Evolutionary conservation across 2,888 invertebrate genomes (phyloP), one percentile per base, ranked within the genome.

Genomic region (Metopia argyrocephala): DNA sequence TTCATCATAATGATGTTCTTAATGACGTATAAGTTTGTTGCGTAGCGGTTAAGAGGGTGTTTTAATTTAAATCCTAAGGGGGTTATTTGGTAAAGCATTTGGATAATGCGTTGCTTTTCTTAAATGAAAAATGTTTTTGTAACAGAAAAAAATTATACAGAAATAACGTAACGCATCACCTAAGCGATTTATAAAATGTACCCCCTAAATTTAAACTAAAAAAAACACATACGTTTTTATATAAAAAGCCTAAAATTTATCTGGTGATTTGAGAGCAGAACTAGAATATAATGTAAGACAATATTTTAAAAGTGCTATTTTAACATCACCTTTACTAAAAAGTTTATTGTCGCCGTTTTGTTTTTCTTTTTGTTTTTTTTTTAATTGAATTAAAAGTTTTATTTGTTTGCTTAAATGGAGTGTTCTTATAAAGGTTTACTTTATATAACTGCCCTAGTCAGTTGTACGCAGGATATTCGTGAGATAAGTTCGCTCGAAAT

Each of bases 391-490:
- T 38, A 12, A 38, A 1, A 12, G 15, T 38, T 3, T 38, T n/a
- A n/a, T n/a, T n/a, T 61, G 21, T 23, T 66, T 45, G 15, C 57
- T 54, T 18, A 21, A 1, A 5, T 18, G n/a, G 6, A 38, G 15
- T 56, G 62, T 78, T 81, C 78, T 81, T 81, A 81, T 81, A 81
- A 75, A 78, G 59, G 56, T 79, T 78, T 78, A 31, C 71, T 75
- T 66, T 81, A 66, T 56, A 52, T 25, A 4, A 20, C 7, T 9
- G 9, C 1, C 2, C 12, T 20, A 50, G 2, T 83, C 83, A 85
- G 84, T 85, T 79, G 79, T 52, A 46, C 66, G 66, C 83, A 83
- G 84, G 84, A 85, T 70, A 84, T 83, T 76, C 78, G 57, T 52
- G 75, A 76, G 79, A 76, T 79, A 38, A 79, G 83, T 79, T 66